Conservation (phyloP, 2,888 invertebrate genomes). For the Torymus tubicola region DNA sequence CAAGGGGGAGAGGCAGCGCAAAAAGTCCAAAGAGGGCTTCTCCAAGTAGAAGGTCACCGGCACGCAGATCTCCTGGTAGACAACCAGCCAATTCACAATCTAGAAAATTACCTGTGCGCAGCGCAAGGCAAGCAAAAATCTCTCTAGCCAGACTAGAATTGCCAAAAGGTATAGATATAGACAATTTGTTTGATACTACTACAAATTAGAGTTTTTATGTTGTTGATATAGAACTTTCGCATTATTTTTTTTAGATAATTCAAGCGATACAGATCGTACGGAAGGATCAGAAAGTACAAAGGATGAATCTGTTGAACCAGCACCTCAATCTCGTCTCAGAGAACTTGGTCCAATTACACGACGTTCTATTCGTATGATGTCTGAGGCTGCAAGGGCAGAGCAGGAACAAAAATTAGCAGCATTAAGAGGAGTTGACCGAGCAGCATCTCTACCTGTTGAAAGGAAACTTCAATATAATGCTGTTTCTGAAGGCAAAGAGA, state of each 20-base stretch:
- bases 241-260: slow-evolving; percentile 47
- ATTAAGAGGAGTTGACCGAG: slow-evolving; percentile 67
- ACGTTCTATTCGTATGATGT: slow-evolving; percentile 68
- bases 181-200: neutral
- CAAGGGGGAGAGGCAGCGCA: slow-evolving; percentile 58
- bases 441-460: slow-evolving; percentile 71
- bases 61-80: slow-evolving; percentile 63
- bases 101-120: slow-evolving; percentile 62
- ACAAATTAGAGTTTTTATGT: neutral
- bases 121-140: slow-evolving; percentile 65
- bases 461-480: slow-evolving; percentile 65
- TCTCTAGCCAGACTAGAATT: slow-evolving; percentile 66
- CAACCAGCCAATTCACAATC: slow-evolving; percentile 55
- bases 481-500: slow-evolving; percentile 65
- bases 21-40: slow-evolving; percentile 64
- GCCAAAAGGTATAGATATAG: slow-evolving; percentile 60
- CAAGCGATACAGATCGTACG: slow-evolving; percentile 61
- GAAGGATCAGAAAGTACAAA: slow-evolving; percentile 61
- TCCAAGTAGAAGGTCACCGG: slow-evolving; percentile 64
- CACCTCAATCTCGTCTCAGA: slow-evolving; percentile 64
- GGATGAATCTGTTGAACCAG: slow-evolving; percentile 61
- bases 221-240: slow-evolving; percentile 15
- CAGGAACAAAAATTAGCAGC: slow-evolving; percentile 62
- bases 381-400: slow-evolving; percentile 63
- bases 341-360: slow-evolving; percentile 64